Conservation (phyloP, 2,888 invertebrate species). For the Barypeithes pellucidus region DNA sequence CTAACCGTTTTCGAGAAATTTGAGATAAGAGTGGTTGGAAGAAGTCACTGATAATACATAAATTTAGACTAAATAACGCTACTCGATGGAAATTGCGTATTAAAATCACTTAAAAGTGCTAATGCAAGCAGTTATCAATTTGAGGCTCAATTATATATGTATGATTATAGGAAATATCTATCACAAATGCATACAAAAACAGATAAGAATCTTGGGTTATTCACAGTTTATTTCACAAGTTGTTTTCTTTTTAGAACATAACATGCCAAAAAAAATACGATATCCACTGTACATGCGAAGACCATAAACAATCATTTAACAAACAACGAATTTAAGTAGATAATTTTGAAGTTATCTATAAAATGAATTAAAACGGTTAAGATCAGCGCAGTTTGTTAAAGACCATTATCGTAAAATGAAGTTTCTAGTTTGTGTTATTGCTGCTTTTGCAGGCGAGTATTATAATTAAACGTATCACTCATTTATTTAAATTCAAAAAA, state of each 20-base stretch:
- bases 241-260: background rate
- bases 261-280: background rate
- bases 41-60: no score
- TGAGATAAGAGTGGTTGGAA: no score
- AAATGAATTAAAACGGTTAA: background rate
- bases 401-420: conserved; percentile 24
- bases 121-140: no score
- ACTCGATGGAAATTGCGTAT: no score
- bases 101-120: no score
- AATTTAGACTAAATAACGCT: no score
- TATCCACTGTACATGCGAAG: background rate
- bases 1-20: no score
- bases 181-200: no score
- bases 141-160: no score
- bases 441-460: conserved; percentile 35
- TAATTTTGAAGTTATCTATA: background rate
- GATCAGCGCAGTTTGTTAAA: background rate
- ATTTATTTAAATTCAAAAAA: background rate
- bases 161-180: no score
- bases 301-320: background rate
- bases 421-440: conserved; percentile 1
- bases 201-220: no score
- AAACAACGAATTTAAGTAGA: background rate
- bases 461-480: background rate
- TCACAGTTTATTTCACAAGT: background rate